These are phyloP conservation scores for Ctenomys sociabilis DNA, from an alignment of 2,113 vertebrate genomes.

Conservation along the genomic window DNA sequence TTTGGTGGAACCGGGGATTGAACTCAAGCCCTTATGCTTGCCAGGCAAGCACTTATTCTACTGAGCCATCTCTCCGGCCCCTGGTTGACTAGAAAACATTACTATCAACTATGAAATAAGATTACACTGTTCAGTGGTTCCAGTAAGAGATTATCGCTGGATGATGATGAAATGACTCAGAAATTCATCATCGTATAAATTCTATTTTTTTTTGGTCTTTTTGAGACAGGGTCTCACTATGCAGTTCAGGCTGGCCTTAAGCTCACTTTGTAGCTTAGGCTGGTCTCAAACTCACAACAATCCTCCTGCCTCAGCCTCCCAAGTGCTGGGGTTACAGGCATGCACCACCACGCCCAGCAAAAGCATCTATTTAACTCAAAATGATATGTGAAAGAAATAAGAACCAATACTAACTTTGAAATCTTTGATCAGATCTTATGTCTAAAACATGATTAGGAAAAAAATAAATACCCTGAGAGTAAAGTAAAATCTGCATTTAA, in stretches of 20 bases:
- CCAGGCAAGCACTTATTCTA: no score
- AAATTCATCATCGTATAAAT: conserved; percentile 28
- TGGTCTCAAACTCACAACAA: no score
- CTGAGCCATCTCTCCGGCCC: no score
- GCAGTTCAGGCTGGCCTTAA: no score
- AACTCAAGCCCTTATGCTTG: no score
- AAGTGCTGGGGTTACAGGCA: no score
- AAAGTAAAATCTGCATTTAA: not conserved
- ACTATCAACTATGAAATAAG: not conserved
- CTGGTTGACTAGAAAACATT: conserved; percentile 32
- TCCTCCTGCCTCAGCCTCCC: no score
- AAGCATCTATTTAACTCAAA: conserved; percentile 25
- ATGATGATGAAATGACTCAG: conserved; percentile 11
- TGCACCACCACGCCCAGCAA: no score
- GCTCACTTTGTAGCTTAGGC: no score
- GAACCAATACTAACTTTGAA: not conserved
- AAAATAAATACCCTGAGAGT: not conserved
- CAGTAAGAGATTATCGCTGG: not conserved
- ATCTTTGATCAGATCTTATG: not conserved
- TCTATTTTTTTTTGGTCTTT: no score
- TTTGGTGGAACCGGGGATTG: no score
- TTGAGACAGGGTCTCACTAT: no score
- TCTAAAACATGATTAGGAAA: not conserved
- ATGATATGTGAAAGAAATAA: conserved; percentile 19
- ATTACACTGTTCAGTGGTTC: conserved; percentile 11